Base-by-base conservation (phyloP, 2,797 vertebrate species). In the Megalops cyprinoides region DNA sequence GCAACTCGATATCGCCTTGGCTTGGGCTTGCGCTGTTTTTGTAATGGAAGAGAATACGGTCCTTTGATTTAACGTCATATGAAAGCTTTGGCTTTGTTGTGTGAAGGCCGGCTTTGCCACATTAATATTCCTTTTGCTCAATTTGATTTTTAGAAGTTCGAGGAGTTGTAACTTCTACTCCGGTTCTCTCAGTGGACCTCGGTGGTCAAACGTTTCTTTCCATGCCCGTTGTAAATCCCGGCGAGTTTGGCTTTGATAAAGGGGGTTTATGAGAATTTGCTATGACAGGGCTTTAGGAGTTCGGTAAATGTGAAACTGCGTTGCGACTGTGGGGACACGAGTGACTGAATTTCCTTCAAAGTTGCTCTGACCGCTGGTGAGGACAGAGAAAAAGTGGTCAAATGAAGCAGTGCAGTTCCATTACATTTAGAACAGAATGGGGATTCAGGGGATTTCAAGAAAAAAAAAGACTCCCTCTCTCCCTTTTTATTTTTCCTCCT, bases 1-100 rank as follows among this genome's bases (percentile, higher is more conserved):
- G 74, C 83, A 82, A 85, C 82, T 55, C 53, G 86, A 88, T 87
- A 84, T 49, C 51, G 39, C 84, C 80, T 83, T 55, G 67, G n/a
- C 73, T 82, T 81, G 77, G 84, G 76, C n/a, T 65, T 84, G 79
- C 83, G 75, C 76, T 83, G n/a, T 82, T n/a, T 49, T 76, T 80
- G 77, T 84, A 71, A 46, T 51, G 56, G 79, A 65, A 48, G 80
- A 85, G 74, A 85, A 74, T 79, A 48, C 49, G 14, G 44, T 87
- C 74, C 77, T 62, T 76, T 77, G 56, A 78, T 79, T 77, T 82
- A 77, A 76, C 81, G 79, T 85, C 58, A 81, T 80, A 44, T 85
- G 31, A 12, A 67, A 39, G 20, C 31, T 12, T 12, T 28, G 12
- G 58, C 28, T 62, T 28, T 3, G 12, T 62, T 28, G 12, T 0